Evolutionary conservation across 1,140 invertebrate genomes (phyloP).

Genomic region (Hycleus cichorii): DNA sequence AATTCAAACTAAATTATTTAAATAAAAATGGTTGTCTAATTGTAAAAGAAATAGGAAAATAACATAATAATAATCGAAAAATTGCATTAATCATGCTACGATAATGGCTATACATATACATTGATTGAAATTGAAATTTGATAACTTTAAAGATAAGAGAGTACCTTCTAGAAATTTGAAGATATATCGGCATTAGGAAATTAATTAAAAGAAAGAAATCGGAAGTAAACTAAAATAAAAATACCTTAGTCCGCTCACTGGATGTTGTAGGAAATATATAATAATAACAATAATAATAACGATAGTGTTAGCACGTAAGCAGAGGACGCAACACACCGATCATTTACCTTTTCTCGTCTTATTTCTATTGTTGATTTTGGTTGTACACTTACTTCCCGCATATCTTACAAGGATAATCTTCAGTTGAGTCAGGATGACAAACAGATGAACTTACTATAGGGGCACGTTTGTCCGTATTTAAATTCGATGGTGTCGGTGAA

Average conservation of each 20-base stretch:
- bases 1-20: too few species aligned
- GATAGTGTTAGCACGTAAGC: constrained; percentile 39
- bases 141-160: background rate
- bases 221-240: constrained; percentile 17
- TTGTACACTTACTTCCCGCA: constrained; percentile 92
- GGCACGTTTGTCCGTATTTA: constrained; percentile 35
- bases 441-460: constrained; percentile 20
- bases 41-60: too few species aligned
- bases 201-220: background rate
- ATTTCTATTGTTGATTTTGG: constrained; percentile 29
- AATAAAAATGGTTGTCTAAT: too few species aligned
- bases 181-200: background rate
- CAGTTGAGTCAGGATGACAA: constrained; percentile 38
- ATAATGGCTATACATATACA: too few species aligned
- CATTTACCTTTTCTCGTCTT: constrained; percentile 38
- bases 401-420: constrained; percentile 86
- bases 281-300: constrained; percentile 18
- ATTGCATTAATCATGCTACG: too few species aligned
- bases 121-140: too few species aligned
- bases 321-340: constrained; percentile 37
- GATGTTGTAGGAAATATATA: constrained; percentile 29
- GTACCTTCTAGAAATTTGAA: background rate
- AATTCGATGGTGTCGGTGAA: constrained; percentile 48
- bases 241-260: constrained; percentile 39
- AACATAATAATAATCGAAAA: too few species aligned